Base-by-base conservation (phyloP, 2,797 vertebrate species). In the Lacerta viridis region DNA sequence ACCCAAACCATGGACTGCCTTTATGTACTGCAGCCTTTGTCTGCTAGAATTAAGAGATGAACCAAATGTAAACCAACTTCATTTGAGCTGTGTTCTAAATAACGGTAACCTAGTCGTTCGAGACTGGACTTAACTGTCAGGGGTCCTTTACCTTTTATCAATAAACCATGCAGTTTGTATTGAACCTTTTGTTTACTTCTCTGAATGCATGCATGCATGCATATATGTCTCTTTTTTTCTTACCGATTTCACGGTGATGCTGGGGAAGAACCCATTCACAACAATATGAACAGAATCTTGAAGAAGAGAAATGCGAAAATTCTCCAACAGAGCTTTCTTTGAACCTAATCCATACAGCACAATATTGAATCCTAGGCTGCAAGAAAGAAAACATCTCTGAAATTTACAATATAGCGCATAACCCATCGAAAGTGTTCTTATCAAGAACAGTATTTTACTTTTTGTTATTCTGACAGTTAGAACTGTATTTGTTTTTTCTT, bases 201-300 rank as follows among this genome's bases (percentile, higher is more conserved):
- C 25, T 43, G 39, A 41, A 18, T 36, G 76, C 50, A 68, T 17
- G 25, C 50, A 68, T 17, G 25, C 25, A 94, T 64, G 23, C 55
- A n/a, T 55, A 6, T 7, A 68, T 77, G 94, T 93, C 87, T 87
- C 27, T 86, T 11, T 92, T 88, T 93, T 36, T 93, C 97, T 97
- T 96, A 99, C 99, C 78, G 98, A 98, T 97, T 98, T 99, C 64
- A 99, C 97, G 69, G 98, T 99, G 86, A 99, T 98, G 89, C 98
- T 98, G 71, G 99, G 99, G 93, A 99, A 99, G 94, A 99, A 99
- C 87, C 99, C 99, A 46, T 99, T 99, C 96, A 99, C 96, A 93
- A 99, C 99, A 83, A 99, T 91, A 85, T 99, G 98, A 90, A 98
- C 80, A 85, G 97, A 97, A 93, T 98, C 93, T 66, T 97, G 97